A percentile compares a stretch with the other conserved stretches of the same genome.
These are phyloP conservation scores for Caenorhabditis briggsae DNA, from an alignment of 1,140 invertebrate species.

Conservation along the genomic window DNA sequence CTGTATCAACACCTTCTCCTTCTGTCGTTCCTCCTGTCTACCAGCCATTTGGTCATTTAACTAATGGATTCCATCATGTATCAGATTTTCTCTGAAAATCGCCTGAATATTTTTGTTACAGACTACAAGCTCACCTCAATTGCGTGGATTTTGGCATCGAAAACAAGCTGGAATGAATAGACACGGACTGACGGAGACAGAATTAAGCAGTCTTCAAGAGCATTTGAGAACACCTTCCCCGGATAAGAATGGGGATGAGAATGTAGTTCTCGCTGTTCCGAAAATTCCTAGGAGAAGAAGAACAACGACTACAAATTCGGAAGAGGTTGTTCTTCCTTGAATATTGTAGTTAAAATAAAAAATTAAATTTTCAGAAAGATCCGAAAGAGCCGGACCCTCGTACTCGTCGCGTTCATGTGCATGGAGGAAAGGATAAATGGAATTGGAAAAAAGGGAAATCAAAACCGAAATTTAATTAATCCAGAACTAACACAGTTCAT, in stretches of 20 bases:
- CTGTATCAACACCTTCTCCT: slow-evolving; percentile 10
- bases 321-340: neutral
- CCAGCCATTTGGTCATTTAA: slow-evolving; percentile 32
- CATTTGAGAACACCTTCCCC: slow-evolving; percentile 13
- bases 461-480: slow-evolving; percentile 8
- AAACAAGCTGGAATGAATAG: slow-evolving; percentile 41
- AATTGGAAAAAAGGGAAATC: slow-evolving; percentile 48
- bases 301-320: slow-evolving; percentile 7
- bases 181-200: slow-evolving; percentile 28
- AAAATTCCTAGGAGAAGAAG: neutral
- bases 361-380: neutral
- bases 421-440: slow-evolving; percentile 36
- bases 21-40: neutral
- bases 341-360: neutral
- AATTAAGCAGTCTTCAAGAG: slow-evolving; percentile 34
- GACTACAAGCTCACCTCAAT: slow-evolving; percentile 40
- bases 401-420: slow-evolving; percentile 6
- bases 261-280: neutral
- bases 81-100: too few relatives aligned
- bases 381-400: neutral
- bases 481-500: neutral
- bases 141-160: slow-evolving; percentile 23
- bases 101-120: neutral
- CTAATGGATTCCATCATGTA: slow-evolving; percentile 45
- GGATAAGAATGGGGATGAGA: slow-evolving; percentile 3